Base-by-base conservation (phyloP, 2,888 invertebrate species). In the Agonopterix heracliana region DNA sequence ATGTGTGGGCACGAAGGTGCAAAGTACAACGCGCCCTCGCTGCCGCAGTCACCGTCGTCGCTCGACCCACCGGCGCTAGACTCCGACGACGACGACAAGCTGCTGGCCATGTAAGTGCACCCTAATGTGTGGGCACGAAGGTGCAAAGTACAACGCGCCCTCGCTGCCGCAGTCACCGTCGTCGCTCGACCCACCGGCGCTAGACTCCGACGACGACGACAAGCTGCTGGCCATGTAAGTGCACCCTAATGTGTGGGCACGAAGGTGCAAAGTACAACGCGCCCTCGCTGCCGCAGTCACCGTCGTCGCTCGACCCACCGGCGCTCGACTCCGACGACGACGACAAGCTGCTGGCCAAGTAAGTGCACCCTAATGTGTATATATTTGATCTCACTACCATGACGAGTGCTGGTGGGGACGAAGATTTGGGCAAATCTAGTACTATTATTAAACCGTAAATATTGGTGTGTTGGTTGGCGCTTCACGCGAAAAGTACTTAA, bases 191-290 rank as follows among this genome's bases (percentile, higher is more conserved):
- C 95, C 95, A 14, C 93, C 93, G 51, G 86, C 89, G n/a, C 76
- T 95, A 43, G 95, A 95, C 78, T 95, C 95, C 8, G 96, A 96
- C 74, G 95, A 94, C 71, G 96, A 96, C 54, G 95, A 96, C 42
- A 92, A 92, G 67, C 86, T 90, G 51, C 82, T 89, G 14, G 89
- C 90, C 62, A 89, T 87, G 90, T 89, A 55, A 72, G 81, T 60
- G 11, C n/a, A 38, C 9, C 38, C 1, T n/a, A n/a, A 38, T 10
- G 26, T 26, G 26, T 26, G 26, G 89, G 46, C 89, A 90, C 54
- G 92, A 94, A 54, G 97, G 98, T 61, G 96, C 96, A 77, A 98
- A 98, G 89, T 94, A 95, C 60, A 97, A 97, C 79, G 98, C 98
- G 41, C 96, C 97, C 40, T 98, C 98, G 47, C 87, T 98, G 63